Base-by-base conservation (phyloP, 2,888 invertebrate species). In the Hirtodrosophila cameraria region DNA sequence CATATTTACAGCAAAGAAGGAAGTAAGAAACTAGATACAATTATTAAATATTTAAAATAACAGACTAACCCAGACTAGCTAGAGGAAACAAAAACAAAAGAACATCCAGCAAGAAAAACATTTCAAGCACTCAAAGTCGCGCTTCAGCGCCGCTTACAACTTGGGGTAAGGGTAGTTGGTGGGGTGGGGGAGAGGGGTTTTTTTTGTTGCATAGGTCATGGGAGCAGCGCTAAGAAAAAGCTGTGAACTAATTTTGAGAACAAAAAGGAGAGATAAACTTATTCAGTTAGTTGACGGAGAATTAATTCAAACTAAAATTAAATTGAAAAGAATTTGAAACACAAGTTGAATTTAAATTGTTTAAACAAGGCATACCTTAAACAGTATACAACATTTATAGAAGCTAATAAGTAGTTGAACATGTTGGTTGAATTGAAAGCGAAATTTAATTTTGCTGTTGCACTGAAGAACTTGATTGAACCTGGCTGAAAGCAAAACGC, bases 41-140 rank as follows among this genome's bases (percentile, higher is more conserved):
- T 86, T 80, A 80, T 80, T 86, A 80, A 80, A 84, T 80, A 81
- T 86, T 81, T 86, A 84, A 86, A 74, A 86, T 43, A 81, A 81
- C 82, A 84, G 35, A 61, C 49, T 52, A 30, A 35, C 55, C 45
- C 27, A 49, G 43, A 33, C 53, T 28, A 43, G 43, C 2, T 46
- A 18, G 20, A 27, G 41, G 41, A 59, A 45, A 54, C 30, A 68
- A 50, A 16, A 61, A 55, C 55, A 69, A 69, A 48, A 49, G 49
- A 25, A 42, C 27, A 46, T 38, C 30, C 31, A 36, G 12, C n/a
- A 45, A 12, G 8, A 30, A 28, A 36, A 16, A 28, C 16, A 36
- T 5, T 8, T 23, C 38, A 48, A 70, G 48, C 76, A 79, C 83
- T 71, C 72, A 41, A 76, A 86, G 86, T 73, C 77, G 62, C 80